Base-by-base conservation (phyloP, 2,113 vertebrate species). In the Calidris pugnax region DNA sequence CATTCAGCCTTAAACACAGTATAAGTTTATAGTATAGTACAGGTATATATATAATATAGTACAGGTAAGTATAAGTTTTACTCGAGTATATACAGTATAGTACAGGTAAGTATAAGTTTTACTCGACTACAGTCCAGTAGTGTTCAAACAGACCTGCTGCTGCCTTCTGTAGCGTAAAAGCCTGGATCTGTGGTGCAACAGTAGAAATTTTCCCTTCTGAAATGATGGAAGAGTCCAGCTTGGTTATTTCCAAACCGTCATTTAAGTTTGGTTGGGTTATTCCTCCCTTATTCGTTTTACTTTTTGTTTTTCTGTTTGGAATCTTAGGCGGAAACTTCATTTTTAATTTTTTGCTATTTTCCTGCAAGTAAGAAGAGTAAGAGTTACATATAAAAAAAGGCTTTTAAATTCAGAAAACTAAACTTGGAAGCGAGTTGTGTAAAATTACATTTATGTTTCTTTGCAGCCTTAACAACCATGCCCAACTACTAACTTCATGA, bases 251-350 rank as follows among this genome's bases (percentile, higher is more conserved):
- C 94, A 99, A 98, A 94, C 99, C 99, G 74, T 99, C 99, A 67
- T 99, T 99, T 95, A 99, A 98, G 96, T 99, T 99, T 95, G 99
- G 98, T 86, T 99, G 98, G 73, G 98, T 98, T 96, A 99, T 99
- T 77, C 99, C 98, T 76, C 99, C 99, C 97, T 99, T 99, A 59
- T 98, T 99, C 27, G 98, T 98, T 98, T 99, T 99, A 96, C 99
- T 99, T 98, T 99, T 99, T 26, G 99, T 99, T 98, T 99, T 99
- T 84, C 99, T 98, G 97, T 99, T 99, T 45, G 99, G 99, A 85
- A 99, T 99, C 98, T 99, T 99, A 20, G 99, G 99, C 15, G 99
- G 99, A 97, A 99, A 99, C 98, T 99, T 99, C 99, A 99, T 99
- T 98, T 99, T 99, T 95, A 99, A 96, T 97, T 99, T 99, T 98